A percentile compares a stretch with the other conserved stretches of the same genome.
Evolutionary conservation across 2,797 vertebrate species (phyloP).

Genomic region (Ataeniobius toweri): DNA sequence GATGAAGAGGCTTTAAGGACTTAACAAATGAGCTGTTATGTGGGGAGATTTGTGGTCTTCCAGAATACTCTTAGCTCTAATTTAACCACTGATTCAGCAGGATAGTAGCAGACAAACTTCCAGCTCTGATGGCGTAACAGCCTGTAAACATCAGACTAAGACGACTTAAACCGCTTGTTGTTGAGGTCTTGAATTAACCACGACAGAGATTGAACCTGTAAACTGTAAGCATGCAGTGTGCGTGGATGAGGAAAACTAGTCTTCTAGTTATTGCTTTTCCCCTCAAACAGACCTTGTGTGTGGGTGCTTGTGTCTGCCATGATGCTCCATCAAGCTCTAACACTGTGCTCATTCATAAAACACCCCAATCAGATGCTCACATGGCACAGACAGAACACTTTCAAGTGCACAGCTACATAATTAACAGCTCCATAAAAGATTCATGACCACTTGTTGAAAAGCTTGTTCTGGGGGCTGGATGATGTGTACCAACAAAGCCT

Average conservation of each 20-base stretch:
- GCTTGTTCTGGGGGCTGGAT: conserved; percentile 38
- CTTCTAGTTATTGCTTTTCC: not conserved
- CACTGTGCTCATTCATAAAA: conserved; percentile 65
- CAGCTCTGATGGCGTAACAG: conserved; percentile 50
- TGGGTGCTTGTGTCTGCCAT: conserved; percentile 8
- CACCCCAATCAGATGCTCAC: conserved; percentile 49
- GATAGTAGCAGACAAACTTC: conserved; percentile 45
- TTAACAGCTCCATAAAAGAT: conserved; percentile 57
- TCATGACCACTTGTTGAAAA: conserved; percentile 47
- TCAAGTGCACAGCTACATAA: conserved; percentile 54
- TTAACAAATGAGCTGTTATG: conserved; percentile 29
- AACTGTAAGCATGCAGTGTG: conserved; percentile 6
- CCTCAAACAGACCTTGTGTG: conserved; percentile 5
- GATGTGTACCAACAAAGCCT: conserved; percentile 42
- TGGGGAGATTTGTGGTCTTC: conserved; percentile 28
- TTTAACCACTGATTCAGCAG: conserved; percentile 47
- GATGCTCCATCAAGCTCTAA: conserved; percentile 37
- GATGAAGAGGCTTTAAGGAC: conserved; percentile 31
- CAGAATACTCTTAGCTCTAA: conserved; percentile 47
- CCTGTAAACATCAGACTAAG: conserved; percentile 38
- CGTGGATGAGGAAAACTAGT: conserved; percentile 6
- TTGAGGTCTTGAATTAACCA: conserved; percentile 25
- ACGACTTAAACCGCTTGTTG: conserved; percentile 51
- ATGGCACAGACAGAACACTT: conserved; percentile 47
- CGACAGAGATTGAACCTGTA: conserved; percentile 14